Conservation (phyloP, 2,797 vertebrate genomes). For the Botia almorhae region DNA sequence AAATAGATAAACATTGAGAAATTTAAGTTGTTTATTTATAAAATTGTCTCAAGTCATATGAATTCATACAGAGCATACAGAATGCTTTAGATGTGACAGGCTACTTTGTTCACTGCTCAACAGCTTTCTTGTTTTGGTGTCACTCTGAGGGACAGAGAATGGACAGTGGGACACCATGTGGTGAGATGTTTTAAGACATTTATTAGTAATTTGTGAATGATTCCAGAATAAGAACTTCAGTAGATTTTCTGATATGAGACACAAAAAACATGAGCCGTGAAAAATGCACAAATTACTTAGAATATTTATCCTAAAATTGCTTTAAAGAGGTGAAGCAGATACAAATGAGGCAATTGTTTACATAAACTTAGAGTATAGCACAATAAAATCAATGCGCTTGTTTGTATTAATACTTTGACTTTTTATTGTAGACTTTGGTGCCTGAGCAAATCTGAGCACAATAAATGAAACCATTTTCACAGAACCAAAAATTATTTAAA, state of each 20-base stretch:
- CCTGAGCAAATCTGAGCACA: not conserved
- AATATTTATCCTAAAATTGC: too few relatives aligned
- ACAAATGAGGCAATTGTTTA: too few relatives aligned
- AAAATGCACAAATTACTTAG: not conserved
- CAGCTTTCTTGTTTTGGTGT: not conserved
- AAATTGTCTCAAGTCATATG: too few relatives aligned
- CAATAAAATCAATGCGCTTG: too few relatives aligned
- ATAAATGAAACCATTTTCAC: not conserved
- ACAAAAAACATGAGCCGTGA: not conserved
- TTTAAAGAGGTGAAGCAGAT: too few relatives aligned
- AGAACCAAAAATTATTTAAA: too few relatives aligned
- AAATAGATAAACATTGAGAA: constrained; percentile 26
- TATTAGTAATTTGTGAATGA: not conserved
- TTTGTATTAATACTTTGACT: not conserved
- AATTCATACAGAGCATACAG: not conserved
- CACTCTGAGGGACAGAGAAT: constrained; percentile 5
- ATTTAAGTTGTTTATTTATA: not conserved
- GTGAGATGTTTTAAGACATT: constrained; percentile 21
- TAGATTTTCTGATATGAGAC: not conserved
- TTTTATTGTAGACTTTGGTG: not conserved
- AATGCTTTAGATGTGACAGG: constrained; percentile 13
- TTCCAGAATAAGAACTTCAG: not conserved
- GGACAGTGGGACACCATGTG: constrained; percentile 51
- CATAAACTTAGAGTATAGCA: too few relatives aligned
- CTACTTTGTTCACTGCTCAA: not conserved